A percentile compares a stretch with the other conserved stretches of the same genome.
phyloP scores from a whole-genome alignment of 2,113 vertebrate species.

The Rhagologus leucostigma region DNA sequence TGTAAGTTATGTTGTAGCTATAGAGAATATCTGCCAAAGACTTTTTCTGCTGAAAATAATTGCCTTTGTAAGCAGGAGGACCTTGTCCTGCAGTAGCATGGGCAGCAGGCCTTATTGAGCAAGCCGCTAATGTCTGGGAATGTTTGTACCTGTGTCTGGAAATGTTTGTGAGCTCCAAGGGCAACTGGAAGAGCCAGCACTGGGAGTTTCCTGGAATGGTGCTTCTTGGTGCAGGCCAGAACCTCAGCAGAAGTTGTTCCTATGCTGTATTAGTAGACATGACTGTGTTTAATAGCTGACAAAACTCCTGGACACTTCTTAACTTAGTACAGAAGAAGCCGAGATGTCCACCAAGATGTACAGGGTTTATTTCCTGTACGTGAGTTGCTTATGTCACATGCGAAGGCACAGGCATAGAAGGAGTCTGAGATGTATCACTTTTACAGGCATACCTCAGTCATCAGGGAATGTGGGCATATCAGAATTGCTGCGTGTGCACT shows the following conservation, averaged over 20 bases:
- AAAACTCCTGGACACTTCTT: background rate
- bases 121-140: background rate
- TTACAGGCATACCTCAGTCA: background rate
- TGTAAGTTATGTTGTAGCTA: background rate
- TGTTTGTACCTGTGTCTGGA: background rate
- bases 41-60: background rate
- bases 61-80: background rate
- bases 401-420: background rate
- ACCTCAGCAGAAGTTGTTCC: background rate
- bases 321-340: background rate
- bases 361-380: background rate
- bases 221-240: background rate
- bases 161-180: background rate
- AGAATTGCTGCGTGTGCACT: background rate
- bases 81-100: background rate
- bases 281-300: background rate
- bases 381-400: background rate
- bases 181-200: background rate
- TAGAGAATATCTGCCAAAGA: background rate
- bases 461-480: background rate
- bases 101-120: background rate
- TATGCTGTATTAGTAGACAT: background rate
- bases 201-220: background rate
- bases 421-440: background rate
- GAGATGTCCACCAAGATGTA: background rate